Base-by-base conservation (phyloP, 2,888 invertebrate species). In the Athalia circularis region DNA sequence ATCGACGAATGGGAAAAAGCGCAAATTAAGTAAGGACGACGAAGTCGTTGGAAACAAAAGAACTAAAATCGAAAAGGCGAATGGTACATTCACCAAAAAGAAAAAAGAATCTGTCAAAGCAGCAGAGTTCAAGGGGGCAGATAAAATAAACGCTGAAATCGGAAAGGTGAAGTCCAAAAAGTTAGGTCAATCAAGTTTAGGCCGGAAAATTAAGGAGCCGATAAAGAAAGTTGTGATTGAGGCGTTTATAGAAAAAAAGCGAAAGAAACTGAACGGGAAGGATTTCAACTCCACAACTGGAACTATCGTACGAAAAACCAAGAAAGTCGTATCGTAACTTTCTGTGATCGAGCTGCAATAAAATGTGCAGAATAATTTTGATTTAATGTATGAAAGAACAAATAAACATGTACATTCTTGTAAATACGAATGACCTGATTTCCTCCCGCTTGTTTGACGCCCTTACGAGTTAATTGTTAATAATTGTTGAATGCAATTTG, bases 161-260 rank as follows among this genome's bases (percentile, higher is more conserved):
- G 15, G 50, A 7, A 67, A 77, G 1, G 52, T 7, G 48, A 77
- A n/a, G 81, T 82, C 76, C 82, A 82, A 13, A 79, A 80, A 65
- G 52, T 62, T 43, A 8, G 13, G 8, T n/a, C 11, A 9, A n/a
- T 43, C 13, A 45, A 4, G 9, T n/a, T 13, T 72, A 79, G 48
- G 68, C 8, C 29, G 52, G n/a, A 79, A 61, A 62, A 65, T 13
- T 68, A 76, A 15, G 57, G 62, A 61, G 29, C 15, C 52, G 13
- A 75, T 11, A 50, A 65, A 4, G 5, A 79, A 79, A 47, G 48
- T 29, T 65, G n/a, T 13, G 7, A 65, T 43, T 5, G 52, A 64
- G 4, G 52, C 59, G 15, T 7, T 5, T 57, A 79, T 78, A 45
- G 77, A 57, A 8, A 43, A 57, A 1, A 50, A 74, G 76, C 29